Percentiles rank a stretch among this genome's conserved stretches.
Evolutionary conservation across 1,140 invertebrate genomes (phyloP).

Genomic region (Pseudomyrmex pallidus): DNA sequence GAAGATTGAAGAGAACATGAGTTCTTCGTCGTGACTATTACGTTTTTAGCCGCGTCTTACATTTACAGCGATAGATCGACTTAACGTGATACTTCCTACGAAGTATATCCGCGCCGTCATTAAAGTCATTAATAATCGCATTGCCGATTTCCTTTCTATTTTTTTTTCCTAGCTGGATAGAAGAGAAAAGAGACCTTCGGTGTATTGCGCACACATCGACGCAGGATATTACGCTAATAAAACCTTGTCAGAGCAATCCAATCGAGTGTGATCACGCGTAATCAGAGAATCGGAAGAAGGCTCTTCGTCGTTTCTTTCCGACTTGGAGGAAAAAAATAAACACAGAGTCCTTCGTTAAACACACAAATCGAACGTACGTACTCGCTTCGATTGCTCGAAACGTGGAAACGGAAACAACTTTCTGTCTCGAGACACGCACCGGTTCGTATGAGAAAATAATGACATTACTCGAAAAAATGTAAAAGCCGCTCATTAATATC

Average conservation of each 20-base stretch:
- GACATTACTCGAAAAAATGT: constrained; percentile 3
- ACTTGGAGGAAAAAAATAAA: background rate
- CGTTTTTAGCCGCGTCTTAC: background rate
- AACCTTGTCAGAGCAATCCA: background rate
- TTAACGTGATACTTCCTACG: constrained; percentile 33
- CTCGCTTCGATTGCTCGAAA: background rate
- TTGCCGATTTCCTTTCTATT: constrained; percentile 16
- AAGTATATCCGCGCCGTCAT: constrained; percentile 13
- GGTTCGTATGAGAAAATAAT: constrained; percentile 21
- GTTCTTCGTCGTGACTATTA: background rate
- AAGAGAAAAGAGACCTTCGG: constrained; percentile 8
- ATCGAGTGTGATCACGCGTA: constrained; percentile 1
- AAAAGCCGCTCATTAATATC: background rate
- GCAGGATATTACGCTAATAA: constrained; percentile 13
- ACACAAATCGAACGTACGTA: constrained; percentile 10
- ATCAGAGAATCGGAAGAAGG: constrained; percentile 7
- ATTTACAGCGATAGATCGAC: background rate
- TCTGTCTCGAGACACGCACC: background rate
- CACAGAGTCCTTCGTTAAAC: background rate
- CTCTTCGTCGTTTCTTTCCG: background rate
- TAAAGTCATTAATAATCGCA: constrained; percentile 49
- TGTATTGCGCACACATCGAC: constrained; percentile 28
- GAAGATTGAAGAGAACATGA: background rate
- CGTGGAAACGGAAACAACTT: constrained; percentile 8
- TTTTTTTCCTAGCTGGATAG: constrained; percentile 23